Evolutionary conservation across 2,797 vertebrate species (phyloP).

Genomic region (Diplodus puntazzo): DNA sequence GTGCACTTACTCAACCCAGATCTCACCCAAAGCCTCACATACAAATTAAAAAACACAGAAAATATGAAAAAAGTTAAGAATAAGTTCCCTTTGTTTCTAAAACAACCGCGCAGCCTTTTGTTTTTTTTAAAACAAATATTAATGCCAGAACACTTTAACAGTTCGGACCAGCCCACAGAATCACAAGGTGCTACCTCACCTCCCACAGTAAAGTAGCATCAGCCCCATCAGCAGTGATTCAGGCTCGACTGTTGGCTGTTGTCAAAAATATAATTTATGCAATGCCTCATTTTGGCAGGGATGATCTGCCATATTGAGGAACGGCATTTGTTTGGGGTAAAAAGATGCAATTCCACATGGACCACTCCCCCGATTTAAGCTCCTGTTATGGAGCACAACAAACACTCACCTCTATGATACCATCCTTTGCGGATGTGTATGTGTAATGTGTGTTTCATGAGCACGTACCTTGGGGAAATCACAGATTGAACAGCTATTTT

Average conservation of each 20-base stretch:
- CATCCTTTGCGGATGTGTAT: slow-evolving; percentile 26
- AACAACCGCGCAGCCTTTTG: slow-evolving; percentile 16
- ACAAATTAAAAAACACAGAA: neutral
- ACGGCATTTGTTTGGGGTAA: slow-evolving; percentile 46
- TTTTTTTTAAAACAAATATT: slow-evolving; percentile 1
- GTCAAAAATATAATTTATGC: slow-evolving; percentile 42
- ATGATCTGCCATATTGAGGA: slow-evolving; percentile 37
- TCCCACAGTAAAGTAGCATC: slow-evolving; percentile 52
- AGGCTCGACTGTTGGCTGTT: slow-evolving; percentile 46
- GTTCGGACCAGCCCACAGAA: slow-evolving; percentile 55
- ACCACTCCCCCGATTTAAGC: slow-evolving; percentile 52
- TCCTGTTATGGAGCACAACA: slow-evolving; percentile 56
- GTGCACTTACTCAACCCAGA: neutral
- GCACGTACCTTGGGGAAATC: slow-evolving; percentile 68
- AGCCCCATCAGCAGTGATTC: slow-evolving; percentile 52
- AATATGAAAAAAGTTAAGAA: slow-evolving; percentile 16
- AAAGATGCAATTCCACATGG: slow-evolving; percentile 48
- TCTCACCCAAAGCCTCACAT: neutral
- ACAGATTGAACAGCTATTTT: slow-evolving; percentile 74
- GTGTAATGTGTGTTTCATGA: slow-evolving; percentile 44
- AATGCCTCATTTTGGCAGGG: slow-evolving; percentile 45
- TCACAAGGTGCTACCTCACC: slow-evolving; percentile 54
- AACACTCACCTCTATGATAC: slow-evolving; percentile 47
- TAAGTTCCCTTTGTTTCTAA: neutral
- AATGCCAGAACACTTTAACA: slow-evolving; percentile 35